Percentiles rank a stretch among this genome's conserved stretches.
Conservation (phyloP, 2,797 vertebrate species). For the Chelmon rostratus region DNA sequence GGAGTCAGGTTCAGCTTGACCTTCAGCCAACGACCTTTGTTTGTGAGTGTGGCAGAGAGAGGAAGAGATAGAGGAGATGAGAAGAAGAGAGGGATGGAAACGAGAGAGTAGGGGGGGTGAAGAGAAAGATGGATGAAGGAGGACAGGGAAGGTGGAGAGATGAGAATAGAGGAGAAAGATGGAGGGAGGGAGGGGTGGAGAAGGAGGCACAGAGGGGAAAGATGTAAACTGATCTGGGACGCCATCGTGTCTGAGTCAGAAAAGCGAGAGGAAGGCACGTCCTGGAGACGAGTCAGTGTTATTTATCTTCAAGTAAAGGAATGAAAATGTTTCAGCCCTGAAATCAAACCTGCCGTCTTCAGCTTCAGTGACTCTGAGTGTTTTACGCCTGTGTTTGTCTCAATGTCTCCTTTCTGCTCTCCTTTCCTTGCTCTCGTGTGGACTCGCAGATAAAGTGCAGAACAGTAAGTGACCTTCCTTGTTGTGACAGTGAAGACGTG, state of each 20-base stretch:
- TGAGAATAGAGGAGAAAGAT: neutral
- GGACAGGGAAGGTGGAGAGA: neutral
- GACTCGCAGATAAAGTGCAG: constrained; percentile 72
- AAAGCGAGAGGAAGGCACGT: neutral
- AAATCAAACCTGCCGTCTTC: neutral
- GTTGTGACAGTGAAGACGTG: constrained; percentile 4
- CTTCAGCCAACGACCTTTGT: constrained; percentile 46
- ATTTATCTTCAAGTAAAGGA: neutral
- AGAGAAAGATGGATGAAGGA: neutral
- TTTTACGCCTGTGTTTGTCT: constrained; percentile 3
- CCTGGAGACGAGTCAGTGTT: neutral
- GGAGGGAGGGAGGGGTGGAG: neutral
- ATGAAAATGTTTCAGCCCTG: neutral
- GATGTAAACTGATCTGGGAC: constrained; percentile 51
- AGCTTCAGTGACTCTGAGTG: too few relatives aligned
- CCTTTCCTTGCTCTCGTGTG: constrained; percentile 54
- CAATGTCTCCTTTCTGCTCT: constrained; percentile 51
- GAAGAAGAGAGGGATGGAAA: neutral
- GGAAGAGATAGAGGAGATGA: neutral
- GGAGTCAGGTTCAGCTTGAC: constrained; percentile 46
- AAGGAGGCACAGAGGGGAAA: constrained; percentile 1
- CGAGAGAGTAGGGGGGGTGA: neutral
- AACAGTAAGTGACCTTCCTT: constrained; percentile 75
- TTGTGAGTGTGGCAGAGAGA: constrained; percentile 52
- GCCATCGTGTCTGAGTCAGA: constrained; percentile 52